Conservation (phyloP, 2,113 vertebrate species). For the Ammodramus savannarum region DNA sequence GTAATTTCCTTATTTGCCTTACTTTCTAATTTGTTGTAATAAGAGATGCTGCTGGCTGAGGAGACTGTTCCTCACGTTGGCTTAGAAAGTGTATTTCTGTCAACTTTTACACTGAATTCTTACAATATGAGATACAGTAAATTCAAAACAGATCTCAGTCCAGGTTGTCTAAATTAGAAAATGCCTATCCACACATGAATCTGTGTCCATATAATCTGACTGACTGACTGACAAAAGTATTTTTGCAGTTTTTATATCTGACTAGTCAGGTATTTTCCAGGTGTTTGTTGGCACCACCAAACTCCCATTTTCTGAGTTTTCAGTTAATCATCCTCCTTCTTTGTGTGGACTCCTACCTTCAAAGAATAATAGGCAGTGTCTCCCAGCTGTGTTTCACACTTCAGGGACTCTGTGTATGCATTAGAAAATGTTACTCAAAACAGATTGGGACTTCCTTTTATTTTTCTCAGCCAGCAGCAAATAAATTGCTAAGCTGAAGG, state of each 20-base stretch:
- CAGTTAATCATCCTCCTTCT: not conserved
- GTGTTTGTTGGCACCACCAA: not conserved
- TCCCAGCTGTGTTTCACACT: not conserved
- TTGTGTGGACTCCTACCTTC: not conserved
- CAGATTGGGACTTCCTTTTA: not conserved
- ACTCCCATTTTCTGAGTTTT: not conserved
- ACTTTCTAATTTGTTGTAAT: not conserved
- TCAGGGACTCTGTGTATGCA: not conserved
- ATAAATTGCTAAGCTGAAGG: not conserved
- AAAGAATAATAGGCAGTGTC: not conserved
- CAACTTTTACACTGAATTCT: not conserved
- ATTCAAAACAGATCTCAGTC: not conserved
- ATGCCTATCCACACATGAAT: not conserved
- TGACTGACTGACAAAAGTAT: not conserved
- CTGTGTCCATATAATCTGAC: not conserved
- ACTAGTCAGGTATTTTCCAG: not conserved
- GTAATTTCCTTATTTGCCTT: not conserved
- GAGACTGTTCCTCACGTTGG: not conserved
- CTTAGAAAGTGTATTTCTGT: not conserved
- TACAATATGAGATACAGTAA: not conserved
- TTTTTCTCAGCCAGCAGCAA: not conserved
- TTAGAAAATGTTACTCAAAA: not conserved
- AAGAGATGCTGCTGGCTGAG: not conserved
- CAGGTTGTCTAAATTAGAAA: not conserved
- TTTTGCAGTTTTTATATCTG: not conserved